A percentile compares a stretch with the other conserved stretches of the same genome.
These are phyloP conservation scores for Lysandra bellargus DNA, from an alignment of 2,888 invertebrate species.

Conservation along the genomic window DNA sequence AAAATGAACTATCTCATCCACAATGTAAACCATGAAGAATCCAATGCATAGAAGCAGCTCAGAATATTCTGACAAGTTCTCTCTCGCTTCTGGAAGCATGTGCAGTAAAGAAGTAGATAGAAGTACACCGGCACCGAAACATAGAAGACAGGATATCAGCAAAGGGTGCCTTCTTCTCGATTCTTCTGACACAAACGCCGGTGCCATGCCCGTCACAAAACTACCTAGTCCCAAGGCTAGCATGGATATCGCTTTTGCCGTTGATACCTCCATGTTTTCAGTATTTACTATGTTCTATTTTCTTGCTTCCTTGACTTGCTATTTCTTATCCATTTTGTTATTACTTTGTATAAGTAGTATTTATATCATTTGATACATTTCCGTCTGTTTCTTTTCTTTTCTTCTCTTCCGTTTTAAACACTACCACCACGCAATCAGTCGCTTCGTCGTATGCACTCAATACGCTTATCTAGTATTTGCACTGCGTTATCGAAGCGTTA, in stretches of 20 bases:
- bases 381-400: not conserved
- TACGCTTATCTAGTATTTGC: constrained; percentile 43
- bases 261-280: constrained; percentile 53
- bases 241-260: constrained; percentile 85
- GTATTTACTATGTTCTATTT: not conserved
- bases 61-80: constrained; percentile 78
- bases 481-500: constrained; percentile 42
- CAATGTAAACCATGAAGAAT: constrained; percentile 85
- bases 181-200: constrained; percentile 82
- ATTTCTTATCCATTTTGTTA: constrained; percentile 54
- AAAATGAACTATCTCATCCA: constrained; percentile 87
- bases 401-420: not conserved
- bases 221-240: constrained; percentile 84
- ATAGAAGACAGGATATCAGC: constrained; percentile 84
- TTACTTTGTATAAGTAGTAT: not conserved
- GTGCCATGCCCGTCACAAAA: constrained; percentile 85
- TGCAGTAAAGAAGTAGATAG: constrained; percentile 88
- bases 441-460: constrained; percentile 32
- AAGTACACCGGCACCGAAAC: constrained; percentile 90
- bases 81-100: constrained; percentile 89
- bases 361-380: not conserved
- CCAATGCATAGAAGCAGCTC: constrained; percentile 85
- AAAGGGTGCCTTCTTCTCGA: constrained; percentile 82
- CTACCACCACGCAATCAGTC: not conserved
- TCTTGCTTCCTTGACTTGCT: not conserved